Conservation (phyloP, 2,113 vertebrate genomes). For the Macheiramphus alcinus region DNA sequence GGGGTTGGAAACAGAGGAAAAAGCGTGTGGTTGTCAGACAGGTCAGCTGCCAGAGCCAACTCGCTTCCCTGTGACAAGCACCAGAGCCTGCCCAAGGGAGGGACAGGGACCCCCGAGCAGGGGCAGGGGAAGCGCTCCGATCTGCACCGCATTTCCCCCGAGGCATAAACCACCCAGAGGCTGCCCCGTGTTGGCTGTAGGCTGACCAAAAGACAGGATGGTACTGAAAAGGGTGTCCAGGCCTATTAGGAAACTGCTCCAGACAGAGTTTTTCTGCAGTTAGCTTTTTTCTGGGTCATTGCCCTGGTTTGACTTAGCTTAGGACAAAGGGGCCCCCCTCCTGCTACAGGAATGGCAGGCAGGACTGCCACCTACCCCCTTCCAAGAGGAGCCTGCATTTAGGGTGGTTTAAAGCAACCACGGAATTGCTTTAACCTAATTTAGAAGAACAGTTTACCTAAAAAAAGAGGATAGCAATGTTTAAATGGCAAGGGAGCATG, state of each 20-base stretch:
- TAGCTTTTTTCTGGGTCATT: background rate
- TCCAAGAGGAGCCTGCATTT: background rate
- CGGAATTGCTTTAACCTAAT: background rate
- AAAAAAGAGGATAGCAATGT: background rate
- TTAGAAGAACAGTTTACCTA: background rate
- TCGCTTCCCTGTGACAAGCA: background rate
- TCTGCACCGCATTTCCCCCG: background rate
- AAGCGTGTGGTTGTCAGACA: background rate
- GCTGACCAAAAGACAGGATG: background rate
- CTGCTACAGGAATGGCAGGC: background rate
- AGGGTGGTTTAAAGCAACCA: background rate
- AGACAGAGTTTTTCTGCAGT: background rate
- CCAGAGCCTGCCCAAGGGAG: background rate
- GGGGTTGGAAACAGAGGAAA: background rate
- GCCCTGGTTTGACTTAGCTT: background rate
- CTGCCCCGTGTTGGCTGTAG: background rate
- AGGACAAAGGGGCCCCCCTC: background rate
- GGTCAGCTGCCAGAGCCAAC: background rate
- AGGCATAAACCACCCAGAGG: background rate
- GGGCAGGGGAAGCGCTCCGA: background rate
- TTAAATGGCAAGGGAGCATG: background rate
- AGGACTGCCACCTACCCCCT: background rate
- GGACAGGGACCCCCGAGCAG: accelerated
- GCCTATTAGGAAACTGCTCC: background rate
- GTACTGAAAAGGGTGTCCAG: background rate